Conservation (phyloP, 1,140 invertebrate species). For the Spodoptera frugiperda region DNA sequence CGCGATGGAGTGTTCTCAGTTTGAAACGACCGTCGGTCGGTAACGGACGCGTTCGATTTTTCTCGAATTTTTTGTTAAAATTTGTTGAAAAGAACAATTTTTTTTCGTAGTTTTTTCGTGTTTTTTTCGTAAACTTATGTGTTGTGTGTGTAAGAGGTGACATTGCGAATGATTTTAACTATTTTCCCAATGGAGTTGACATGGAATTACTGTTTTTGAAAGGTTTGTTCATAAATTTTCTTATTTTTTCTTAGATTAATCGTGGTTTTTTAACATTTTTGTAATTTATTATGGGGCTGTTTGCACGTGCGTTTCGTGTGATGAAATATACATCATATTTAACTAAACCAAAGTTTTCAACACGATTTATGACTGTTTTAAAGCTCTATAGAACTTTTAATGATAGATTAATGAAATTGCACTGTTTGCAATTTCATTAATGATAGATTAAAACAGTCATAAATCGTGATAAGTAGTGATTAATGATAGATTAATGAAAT, state of each 20-base stretch:
- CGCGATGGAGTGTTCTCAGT: slow-evolving; percentile 61
- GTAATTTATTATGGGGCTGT: too few species aligned
- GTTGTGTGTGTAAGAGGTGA: neutral
- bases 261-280: too few species aligned
- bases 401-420: too few species aligned
- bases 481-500: too few species aligned
- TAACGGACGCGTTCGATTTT: slow-evolving; percentile 48
- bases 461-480: too few species aligned
- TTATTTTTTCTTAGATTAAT: neutral
- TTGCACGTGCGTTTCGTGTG: too few species aligned
- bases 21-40: slow-evolving; percentile 48
- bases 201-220: neutral
- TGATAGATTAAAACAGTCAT: too few species aligned
- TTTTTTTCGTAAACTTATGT: neutral
- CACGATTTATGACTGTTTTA: too few species aligned
- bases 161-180: neutral
- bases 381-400: too few species aligned
- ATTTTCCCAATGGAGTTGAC: neutral
- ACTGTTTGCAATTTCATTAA: too few species aligned
- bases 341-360: too few species aligned
- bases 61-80: neutral
- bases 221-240: slow-evolving; percentile 2
- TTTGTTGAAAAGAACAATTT: slow-evolving; percentile 10
- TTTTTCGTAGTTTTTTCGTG: neutral
- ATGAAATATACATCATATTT: too few species aligned